A percentile compares a stretch with the other conserved stretches of the same genome.
phyloP scores from a whole-genome alignment of 2,888 invertebrate species.

The Clistopyga incitator region DNA sequence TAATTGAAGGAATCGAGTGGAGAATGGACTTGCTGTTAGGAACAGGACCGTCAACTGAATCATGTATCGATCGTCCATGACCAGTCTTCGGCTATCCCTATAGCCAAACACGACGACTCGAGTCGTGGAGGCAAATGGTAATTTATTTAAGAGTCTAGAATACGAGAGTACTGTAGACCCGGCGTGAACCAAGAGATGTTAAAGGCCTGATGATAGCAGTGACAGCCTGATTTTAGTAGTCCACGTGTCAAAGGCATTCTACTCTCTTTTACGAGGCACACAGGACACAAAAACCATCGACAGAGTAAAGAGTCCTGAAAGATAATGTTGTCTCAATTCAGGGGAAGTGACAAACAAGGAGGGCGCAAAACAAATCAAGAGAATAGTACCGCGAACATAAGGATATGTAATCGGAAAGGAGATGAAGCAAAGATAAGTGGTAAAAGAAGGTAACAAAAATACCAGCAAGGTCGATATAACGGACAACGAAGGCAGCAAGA shows the following conservation, averaged over 20 bases:
- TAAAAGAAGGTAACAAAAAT: slow-evolving; percentile 26
- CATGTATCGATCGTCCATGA: neutral
- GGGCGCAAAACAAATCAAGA: slow-evolving; percentile 5
- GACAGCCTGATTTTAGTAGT: slow-evolving; percentile 34
- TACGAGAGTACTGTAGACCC: slow-evolving; percentile 33
- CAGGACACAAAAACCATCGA: slow-evolving; percentile 45
- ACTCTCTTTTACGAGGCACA: slow-evolving; percentile 48
- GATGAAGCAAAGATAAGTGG: neutral
- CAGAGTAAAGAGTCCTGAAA: slow-evolving; percentile 15
- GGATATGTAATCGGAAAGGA: neutral
- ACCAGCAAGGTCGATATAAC: slow-evolving; percentile 10
- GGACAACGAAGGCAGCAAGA: neutral
- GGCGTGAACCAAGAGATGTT: slow-evolving; percentile 52
- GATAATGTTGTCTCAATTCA: neutral
- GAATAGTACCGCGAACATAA: neutral
- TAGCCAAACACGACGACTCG: neutral
- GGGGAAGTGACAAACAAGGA: neutral
- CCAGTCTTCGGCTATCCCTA: neutral
- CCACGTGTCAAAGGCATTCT: slow-evolving; percentile 24
- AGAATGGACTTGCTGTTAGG: neutral
- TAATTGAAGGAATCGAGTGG: neutral
- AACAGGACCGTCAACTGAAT: neutral
- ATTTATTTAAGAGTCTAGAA: slow-evolving; percentile 68
- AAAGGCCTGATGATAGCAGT: slow-evolving; percentile 25
- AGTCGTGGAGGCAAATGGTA: slow-evolving; percentile 52